These are phyloP conservation scores for Ypsolopha scabrella DNA, from an alignment of 2,888 invertebrate genomes.

Conservation along the genomic window DNA sequence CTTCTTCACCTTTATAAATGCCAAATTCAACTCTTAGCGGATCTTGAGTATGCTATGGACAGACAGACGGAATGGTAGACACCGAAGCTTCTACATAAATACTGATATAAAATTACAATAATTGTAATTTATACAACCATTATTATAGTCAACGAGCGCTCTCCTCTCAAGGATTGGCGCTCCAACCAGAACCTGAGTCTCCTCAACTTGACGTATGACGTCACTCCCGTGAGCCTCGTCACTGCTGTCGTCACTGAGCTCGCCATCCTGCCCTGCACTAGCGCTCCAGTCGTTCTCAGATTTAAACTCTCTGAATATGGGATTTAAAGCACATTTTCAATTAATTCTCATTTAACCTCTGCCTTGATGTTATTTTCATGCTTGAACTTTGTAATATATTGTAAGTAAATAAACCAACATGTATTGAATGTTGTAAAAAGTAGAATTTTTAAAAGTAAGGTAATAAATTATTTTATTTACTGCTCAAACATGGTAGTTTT, in stretches of 20 bases:
- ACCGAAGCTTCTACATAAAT: no score
- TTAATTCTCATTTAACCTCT: constrained; percentile 18
- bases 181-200: constrained; percentile 74
- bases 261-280: constrained; percentile 93
- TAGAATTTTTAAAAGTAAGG: no score
- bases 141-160: constrained; percentile 27
- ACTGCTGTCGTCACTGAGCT: constrained; percentile 96
- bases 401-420: neutral
- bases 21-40: no score
- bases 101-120: no score
- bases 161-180: constrained; percentile 75
- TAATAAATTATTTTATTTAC: no score
- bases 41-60: no score
- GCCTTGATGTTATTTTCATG: constrained; percentile 7
- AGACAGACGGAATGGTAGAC: no score
- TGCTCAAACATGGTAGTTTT: no score
- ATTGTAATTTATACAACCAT: no score
- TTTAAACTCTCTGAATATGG: constrained; percentile 80
- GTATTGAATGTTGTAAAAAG: no score
- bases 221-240: constrained; percentile 93
- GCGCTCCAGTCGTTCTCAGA: constrained; percentile 94
- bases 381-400: neutral
- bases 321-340: constrained; percentile 20
- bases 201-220: constrained; percentile 90
- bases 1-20: no score